These are phyloP conservation scores for Embiotoca jacksoni DNA, from an alignment of 2,113 vertebrate genomes.

Conservation along the genomic window DNA sequence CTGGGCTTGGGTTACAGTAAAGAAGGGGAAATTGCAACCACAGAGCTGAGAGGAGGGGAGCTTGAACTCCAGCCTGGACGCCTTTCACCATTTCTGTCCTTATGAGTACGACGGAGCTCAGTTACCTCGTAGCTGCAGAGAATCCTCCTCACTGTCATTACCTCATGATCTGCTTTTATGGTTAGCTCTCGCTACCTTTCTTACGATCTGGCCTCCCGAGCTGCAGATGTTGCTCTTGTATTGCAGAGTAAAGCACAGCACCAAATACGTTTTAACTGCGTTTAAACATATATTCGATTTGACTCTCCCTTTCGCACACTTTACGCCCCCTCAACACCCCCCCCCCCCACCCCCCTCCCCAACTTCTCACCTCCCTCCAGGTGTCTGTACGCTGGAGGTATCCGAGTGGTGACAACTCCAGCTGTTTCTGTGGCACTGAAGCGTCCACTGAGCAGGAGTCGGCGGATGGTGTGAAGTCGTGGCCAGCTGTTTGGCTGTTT, in stretches of 20 bases:
- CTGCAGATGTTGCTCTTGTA: not conserved
- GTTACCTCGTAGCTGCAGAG: not conserved
- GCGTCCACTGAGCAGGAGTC: not conserved
- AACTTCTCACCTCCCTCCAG: constrained; percentile 5
- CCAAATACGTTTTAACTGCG: constrained; percentile 4
- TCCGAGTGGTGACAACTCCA: constrained; percentile 56
- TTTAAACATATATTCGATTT: constrained; percentile 19
- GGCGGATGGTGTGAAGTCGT: constrained; percentile 21
- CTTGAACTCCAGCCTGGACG: constrained; percentile 42
- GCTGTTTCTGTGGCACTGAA: constrained; percentile 50
- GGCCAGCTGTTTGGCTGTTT: constrained; percentile 64
- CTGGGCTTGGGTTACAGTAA: constrained; percentile 69
- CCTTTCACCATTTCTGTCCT: constrained; percentile 10
- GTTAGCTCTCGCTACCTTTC: not conserved
- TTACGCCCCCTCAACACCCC: not conserved
- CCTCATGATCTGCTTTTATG: not conserved
- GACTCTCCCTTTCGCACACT: not conserved
- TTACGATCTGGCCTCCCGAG: not conserved
- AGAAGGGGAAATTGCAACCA: constrained; percentile 76
- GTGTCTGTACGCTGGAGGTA: constrained; percentile 9
- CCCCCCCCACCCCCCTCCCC: not conserved
- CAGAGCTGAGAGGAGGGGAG: constrained; percentile 58
- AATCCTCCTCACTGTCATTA: constrained; percentile 6
- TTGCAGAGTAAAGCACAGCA: not conserved
- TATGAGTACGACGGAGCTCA: not conserved